phyloP scores from a whole-genome alignment of 2,888 invertebrate species.

The Teinopalpus imperialis region DNA sequence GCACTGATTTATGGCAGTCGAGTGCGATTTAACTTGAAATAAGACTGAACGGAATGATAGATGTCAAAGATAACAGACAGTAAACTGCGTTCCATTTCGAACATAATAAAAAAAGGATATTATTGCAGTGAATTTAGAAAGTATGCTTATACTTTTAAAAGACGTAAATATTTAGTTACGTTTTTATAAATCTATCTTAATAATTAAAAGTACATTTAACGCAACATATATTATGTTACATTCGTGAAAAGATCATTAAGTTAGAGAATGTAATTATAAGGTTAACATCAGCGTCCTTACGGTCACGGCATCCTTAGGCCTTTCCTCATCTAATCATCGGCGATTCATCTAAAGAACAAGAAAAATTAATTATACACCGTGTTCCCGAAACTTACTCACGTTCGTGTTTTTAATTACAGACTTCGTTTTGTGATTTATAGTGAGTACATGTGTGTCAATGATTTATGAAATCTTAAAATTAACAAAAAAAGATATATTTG shows the following conservation, averaged over 20 bases:
- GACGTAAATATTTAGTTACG: background rate
- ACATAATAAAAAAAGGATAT: no score
- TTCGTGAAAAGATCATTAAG: conserved; percentile 71
- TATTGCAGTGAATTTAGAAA: no score
- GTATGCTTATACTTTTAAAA: background rate
- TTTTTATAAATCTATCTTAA: conserved; percentile 28
- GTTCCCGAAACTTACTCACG: conserved; percentile 68
- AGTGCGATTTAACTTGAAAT: conserved; percentile 54
- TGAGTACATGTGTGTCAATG: conserved; percentile 60
- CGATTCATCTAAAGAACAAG: conserved; percentile 75
- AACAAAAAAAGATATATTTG: background rate
- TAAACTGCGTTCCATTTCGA: background rate
- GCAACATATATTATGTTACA: conserved; percentile 30
- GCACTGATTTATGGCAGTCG: conserved; percentile 65
- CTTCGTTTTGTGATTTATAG: conserved; percentile 67
- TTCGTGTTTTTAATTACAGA: conserved; percentile 75
- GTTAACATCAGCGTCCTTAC: conserved; percentile 72
- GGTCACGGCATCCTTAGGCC: conserved; percentile 53
- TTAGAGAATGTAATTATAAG: conserved; percentile 63
- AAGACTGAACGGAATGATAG: conserved; percentile 29
- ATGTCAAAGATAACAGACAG: conserved; percentile 7
- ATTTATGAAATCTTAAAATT: conserved; percentile 54
- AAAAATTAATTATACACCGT: conserved; percentile 75
- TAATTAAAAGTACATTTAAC: conserved; percentile 33
- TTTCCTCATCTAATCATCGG: conserved; percentile 66